These are phyloP conservation scores for Mesorhabditis sp. DNA, from an alignment of 2,888 invertebrate species.

Conservation along the genomic window DNA sequence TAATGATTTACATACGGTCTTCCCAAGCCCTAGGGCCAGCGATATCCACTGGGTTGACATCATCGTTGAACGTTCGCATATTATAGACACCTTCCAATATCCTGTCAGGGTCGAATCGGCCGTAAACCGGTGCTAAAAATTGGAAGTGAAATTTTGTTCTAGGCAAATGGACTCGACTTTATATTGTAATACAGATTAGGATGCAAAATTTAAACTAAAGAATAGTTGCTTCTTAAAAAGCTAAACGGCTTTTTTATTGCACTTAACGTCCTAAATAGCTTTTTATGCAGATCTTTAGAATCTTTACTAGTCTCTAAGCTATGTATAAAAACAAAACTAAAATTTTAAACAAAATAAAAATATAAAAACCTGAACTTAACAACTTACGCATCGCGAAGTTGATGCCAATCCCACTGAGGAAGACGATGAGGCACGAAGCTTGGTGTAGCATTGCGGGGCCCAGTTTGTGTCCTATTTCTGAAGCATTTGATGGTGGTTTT, in stretches of 20 bases:
- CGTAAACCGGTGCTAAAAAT: not conserved
- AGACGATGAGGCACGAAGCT: not conserved
- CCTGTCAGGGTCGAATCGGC: conserved; percentile 15
- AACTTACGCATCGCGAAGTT: not conserved
- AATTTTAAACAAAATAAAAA: no score
- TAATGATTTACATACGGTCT: not conserved
- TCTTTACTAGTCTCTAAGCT: no score
- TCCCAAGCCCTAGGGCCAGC: not conserved
- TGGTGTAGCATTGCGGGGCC: not conserved
- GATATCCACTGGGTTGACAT: conserved; percentile 1
- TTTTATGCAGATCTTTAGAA: no score
- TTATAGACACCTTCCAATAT: conserved; percentile 7
- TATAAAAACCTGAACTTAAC: no score
- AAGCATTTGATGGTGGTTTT: conserved; percentile 1
- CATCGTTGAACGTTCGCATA: not conserved
- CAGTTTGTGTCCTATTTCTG: conserved; percentile 3
- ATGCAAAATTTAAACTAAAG: no score
- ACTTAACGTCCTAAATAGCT: no score
- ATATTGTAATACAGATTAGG: no score
- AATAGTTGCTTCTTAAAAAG: no score
- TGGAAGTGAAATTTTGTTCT: no score
- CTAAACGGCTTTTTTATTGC: no score
- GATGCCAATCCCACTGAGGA: not conserved
- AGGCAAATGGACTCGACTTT: no score
- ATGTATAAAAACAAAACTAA: no score